Evolutionary conservation across 2,888 invertebrate species (phyloP).

Genomic region (Spodoptera littoralis): DNA sequence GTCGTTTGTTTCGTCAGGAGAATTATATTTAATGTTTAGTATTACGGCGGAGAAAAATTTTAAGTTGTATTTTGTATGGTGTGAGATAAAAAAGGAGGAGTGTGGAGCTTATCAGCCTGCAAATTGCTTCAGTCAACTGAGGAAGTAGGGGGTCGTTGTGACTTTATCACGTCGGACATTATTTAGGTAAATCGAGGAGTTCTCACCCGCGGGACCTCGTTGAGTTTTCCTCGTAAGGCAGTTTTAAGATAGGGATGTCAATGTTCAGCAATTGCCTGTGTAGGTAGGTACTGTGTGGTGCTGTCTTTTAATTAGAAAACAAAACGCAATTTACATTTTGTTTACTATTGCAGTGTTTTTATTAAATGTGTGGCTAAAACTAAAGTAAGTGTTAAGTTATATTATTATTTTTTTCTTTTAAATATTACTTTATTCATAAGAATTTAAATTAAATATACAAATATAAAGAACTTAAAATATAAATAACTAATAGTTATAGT

Average conservation of each 20-base stretch:
- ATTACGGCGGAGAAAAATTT: slow-evolving; percentile 18
- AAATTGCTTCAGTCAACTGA: slow-evolving; percentile 46
- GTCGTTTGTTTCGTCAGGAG: slow-evolving; percentile 64
- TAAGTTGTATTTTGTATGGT: slow-evolving; percentile 9
- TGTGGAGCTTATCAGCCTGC: slow-evolving; percentile 45
- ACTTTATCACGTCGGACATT: slow-evolving; percentile 52
- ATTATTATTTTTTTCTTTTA: no score
- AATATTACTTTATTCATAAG: no score
- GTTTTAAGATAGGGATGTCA: slow-evolving; percentile 19
- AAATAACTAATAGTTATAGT: no score
- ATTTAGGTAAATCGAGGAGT: slow-evolving; percentile 49
- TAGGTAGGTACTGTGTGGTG: neutral
- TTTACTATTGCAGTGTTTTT: no score
- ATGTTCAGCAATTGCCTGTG: neutral
- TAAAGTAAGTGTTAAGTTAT: no score
- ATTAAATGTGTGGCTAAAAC: no score
- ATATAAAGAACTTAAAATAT: no score
- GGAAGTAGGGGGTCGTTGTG: slow-evolving; percentile 36
- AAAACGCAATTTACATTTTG: no score
- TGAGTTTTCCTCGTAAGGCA: slow-evolving; percentile 32
- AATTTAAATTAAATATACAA: no score
- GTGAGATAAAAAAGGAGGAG: slow-evolving; percentile 27
- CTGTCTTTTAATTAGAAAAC: slow-evolving; percentile 12
- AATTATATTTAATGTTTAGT: slow-evolving; percentile 49
- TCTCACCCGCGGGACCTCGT: slow-evolving; percentile 26